These are phyloP conservation scores for Recurvirostra avosetta DNA, from an alignment of 2,113 vertebrate genomes.

Conservation along the genomic window DNA sequence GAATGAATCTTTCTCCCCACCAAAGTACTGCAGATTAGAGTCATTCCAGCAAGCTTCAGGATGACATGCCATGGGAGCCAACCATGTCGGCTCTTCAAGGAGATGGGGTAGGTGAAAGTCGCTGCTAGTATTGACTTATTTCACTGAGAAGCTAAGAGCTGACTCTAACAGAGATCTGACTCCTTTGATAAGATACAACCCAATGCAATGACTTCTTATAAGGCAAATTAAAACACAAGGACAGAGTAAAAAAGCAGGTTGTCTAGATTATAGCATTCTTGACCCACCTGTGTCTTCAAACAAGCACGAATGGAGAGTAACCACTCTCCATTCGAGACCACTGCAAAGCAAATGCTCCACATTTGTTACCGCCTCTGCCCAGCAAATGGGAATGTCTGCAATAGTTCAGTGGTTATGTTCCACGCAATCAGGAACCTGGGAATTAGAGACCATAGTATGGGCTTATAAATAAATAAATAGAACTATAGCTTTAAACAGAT, in stretches of 20 bases:
- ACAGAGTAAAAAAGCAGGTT: background rate
- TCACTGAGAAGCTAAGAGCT: background rate
- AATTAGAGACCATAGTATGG: conserved; percentile 31
- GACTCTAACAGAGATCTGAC: background rate
- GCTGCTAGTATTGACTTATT: background rate
- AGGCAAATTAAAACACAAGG: background rate
- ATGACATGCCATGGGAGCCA: background rate
- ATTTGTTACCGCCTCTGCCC: background rate
- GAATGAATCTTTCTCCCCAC: background rate
- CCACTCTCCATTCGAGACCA: background rate
- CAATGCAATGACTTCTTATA: background rate
- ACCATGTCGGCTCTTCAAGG: background rate
- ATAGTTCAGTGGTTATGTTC: background rate
- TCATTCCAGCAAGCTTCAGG: background rate
- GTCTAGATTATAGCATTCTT: background rate
- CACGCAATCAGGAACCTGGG: background rate
- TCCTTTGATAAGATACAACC: background rate
- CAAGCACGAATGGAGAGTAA: background rate
- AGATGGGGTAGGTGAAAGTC: background rate
- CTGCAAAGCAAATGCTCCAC: background rate
- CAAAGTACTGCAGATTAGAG: background rate
- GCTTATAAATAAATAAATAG: conserved; percentile 78
- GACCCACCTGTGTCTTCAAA: background rate
- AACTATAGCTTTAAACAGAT: conserved; percentile 58
- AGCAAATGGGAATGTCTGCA: background rate